Evolutionary conservation across 2,888 invertebrate species (phyloP).

Genomic region (Lomographa bimaculata): DNA sequence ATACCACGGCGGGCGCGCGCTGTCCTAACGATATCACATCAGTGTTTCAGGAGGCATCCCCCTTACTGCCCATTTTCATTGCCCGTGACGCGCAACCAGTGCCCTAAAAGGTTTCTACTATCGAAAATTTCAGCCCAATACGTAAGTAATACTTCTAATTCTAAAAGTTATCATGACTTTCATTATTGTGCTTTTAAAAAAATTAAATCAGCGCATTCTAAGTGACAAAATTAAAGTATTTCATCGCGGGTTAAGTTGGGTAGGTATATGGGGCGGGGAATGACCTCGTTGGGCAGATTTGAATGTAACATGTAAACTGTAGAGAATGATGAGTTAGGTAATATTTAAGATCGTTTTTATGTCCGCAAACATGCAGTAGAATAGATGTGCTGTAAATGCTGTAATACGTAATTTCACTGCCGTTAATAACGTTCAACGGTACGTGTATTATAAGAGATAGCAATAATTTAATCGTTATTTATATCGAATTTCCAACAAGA

Average conservation of each 20-base stretch:
- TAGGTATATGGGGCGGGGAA: constrained; percentile 63
- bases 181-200: no score
- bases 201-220: no score
- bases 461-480: no score
- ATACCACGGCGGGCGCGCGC: constrained; percentile 67
- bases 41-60: constrained; percentile 69
- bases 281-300: constrained; percentile 49
- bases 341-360: no score
- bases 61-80: constrained; percentile 60
- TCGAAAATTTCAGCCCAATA: constrained; percentile 48
- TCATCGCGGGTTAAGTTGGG: constrained; percentile 51
- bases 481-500: no score
- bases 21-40: constrained; percentile 62
- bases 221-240: constrained; percentile 39
- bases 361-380: no score
- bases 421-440: no score
- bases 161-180: no score
- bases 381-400: no score
- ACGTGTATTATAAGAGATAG: no score
- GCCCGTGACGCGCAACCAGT: constrained; percentile 61
- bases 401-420: no score
- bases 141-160: constrained; percentile 62
- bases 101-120: constrained; percentile 53
- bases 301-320: constrained; percentile 26
- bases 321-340: constrained; percentile 1